Evolutionary conservation across 2,113 vertebrate genomes (phyloP).

Genomic region (Bufo gargarizans): DNA sequence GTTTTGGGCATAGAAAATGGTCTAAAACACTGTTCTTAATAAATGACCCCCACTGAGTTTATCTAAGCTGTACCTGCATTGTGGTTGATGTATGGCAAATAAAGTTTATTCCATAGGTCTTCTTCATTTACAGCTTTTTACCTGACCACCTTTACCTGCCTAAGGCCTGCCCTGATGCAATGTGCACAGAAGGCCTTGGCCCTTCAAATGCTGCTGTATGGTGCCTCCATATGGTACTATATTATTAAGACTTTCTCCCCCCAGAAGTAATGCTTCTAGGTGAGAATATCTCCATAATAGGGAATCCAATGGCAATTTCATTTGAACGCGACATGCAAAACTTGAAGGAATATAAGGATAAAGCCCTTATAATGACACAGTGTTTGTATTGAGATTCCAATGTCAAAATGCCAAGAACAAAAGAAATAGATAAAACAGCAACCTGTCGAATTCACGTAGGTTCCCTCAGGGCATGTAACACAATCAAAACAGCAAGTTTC

Average conservation of each 20-base stretch:
- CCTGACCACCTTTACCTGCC: background rate
- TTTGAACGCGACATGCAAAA: background rate
- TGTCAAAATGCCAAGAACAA: background rate
- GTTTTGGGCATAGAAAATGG: no score
- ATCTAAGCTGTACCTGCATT: no score
- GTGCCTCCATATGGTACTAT: background rate
- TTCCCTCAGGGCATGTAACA: conserved; percentile 80
- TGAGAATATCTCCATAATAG: no score
- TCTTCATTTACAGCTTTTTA: background rate
- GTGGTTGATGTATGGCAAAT: background rate
- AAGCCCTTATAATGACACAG: background rate
- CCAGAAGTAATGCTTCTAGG: background rate
- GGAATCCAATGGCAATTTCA: background rate
- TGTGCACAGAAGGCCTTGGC: background rate
- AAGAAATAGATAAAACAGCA: background rate
- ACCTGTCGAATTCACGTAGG: conserved; percentile 70
- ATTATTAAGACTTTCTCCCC: background rate
- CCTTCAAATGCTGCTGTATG: no score
- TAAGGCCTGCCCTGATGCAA: background rate
- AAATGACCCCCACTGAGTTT: no score
- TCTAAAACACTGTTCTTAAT: no score
- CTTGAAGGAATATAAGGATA: background rate
- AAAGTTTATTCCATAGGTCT: background rate
- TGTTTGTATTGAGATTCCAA: background rate
- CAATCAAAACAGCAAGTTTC: conserved; percentile 85